Percentiles rank a stretch among this genome's conserved stretches.
These are phyloP conservation scores for Microplitis mediator DNA, from an alignment of 1,140 invertebrate genomes.

Conservation along the genomic window DNA sequence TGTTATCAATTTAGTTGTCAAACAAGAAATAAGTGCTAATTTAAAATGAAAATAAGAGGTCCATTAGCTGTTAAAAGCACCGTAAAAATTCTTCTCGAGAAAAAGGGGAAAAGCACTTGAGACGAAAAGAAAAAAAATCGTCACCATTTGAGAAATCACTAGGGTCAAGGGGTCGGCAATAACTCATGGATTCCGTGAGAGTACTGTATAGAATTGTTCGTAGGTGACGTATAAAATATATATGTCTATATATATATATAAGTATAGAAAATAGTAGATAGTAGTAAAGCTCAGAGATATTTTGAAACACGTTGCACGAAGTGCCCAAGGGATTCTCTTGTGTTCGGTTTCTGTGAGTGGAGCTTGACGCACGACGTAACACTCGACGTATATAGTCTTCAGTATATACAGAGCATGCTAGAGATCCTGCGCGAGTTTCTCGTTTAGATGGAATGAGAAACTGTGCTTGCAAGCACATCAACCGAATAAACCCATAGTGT, in stretches of 20 bases:
- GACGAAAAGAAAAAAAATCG: constrained; percentile 26
- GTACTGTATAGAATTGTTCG: neutral
- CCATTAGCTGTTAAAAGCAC: too few species aligned
- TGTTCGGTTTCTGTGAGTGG: neutral
- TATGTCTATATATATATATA: too few species aligned
- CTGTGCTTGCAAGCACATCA: neutral
- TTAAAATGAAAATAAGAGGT: neutral
- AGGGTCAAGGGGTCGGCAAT: constrained; percentile 28
- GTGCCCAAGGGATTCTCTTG: constrained; percentile 21
- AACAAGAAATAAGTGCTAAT: neutral
- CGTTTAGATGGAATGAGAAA: constrained; percentile 12
- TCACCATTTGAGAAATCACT: constrained; percentile 29
- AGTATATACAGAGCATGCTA: neutral
- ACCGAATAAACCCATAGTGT: neutral
- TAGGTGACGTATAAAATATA: too few species aligned
- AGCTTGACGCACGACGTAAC: neutral
- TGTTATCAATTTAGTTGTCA: neutral
- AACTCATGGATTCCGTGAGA: constrained; percentile 25
- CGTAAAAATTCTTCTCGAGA: neutral
- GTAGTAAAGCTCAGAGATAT: constrained; percentile 20
- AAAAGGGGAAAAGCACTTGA: neutral
- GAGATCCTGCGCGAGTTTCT: neutral
- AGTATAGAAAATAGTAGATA: neutral
- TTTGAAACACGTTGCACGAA: constrained; percentile 27
- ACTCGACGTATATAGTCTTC: neutral